Evolutionary conservation across 2,888 invertebrate genomes (phyloP).

Genomic region (Epinotia ramella): DNA sequence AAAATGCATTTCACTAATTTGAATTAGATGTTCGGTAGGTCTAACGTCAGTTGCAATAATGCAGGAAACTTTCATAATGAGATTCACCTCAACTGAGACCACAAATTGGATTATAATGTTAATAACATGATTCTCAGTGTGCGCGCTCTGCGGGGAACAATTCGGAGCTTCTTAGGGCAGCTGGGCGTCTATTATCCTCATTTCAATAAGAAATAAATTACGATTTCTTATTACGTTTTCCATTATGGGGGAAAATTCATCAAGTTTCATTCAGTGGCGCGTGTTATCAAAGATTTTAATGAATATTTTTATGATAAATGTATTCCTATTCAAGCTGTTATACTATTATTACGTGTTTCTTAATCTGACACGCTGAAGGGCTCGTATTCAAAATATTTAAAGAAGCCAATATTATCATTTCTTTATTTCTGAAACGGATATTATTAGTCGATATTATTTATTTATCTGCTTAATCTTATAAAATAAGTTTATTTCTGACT

Average conservation of each 20-base stretch:
- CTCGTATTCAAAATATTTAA: slow-evolving; percentile 8
- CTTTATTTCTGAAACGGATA: not conserved
- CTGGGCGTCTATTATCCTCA: slow-evolving; percentile 80
- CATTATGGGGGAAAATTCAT: slow-evolving; percentile 79
- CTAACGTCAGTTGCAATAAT: slow-evolving; percentile 78
- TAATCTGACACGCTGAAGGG: slow-evolving; percentile 20
- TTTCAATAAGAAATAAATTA: slow-evolving; percentile 85
- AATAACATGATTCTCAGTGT: slow-evolving; percentile 74
- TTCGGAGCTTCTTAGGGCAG: slow-evolving; percentile 72
- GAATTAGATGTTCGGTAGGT: slow-evolving; percentile 60
- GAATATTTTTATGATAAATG: slow-evolving; percentile 62
- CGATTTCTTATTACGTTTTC: slow-evolving; percentile 84
- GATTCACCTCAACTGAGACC: slow-evolving; percentile 75
- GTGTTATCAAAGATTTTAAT: slow-evolving; percentile 73
- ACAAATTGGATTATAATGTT: slow-evolving; percentile 83
- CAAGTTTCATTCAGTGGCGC: slow-evolving; percentile 75
- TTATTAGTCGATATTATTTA: not conserved
- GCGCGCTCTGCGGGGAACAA: slow-evolving; percentile 71
- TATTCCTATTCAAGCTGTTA: slow-evolving; percentile 44
- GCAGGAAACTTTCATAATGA: slow-evolving; percentile 79
- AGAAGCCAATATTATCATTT: not conserved
- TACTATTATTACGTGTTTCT: slow-evolving; percentile 39
- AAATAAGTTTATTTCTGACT: not conserved
- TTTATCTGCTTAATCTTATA: not conserved
- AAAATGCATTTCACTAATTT: slow-evolving; percentile 70